Evolutionary conservation across 2,113 vertebrate genomes (phyloP), one percentile per base, ranked within the genome.

Genomic region (Callionymus lyra): DNA sequence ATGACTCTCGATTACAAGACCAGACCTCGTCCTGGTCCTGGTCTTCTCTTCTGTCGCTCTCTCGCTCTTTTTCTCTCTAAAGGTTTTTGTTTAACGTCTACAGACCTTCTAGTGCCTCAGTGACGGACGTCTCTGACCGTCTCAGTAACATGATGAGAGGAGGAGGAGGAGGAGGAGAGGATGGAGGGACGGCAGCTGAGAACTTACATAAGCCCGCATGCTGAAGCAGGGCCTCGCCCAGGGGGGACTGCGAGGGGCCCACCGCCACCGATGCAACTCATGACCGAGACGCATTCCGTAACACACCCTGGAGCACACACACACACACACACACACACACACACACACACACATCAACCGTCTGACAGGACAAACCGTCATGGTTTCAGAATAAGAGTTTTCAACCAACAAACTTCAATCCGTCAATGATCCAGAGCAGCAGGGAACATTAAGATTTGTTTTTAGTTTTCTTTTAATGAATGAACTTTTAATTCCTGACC

Each of bases 191-290:
- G 63, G 65, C 63, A 53, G 49, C 53, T 75, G 53, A 68, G 64
- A 58, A 63, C 70, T 82, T 82, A 74, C 77, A 77, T 82, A 82
- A 82, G 57, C 56, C 41, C 47, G 54, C 50, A 65, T 37, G 60
- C 62, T 70, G 63, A 47, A 65, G 44, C 3, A 54, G 75, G 73
- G 68, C 68, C 65, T 61, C 35, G 0, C 32, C 14, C 12, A 68
- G 37, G 74, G 76, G 69, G 77, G 48, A 44, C 56, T 51, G 6
- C 0, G 1, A 72, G 42, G n/a, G 5, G 45, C n/a, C 3, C 31
- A 45, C 2, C 3, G 2, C 2, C 8, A 27, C 4, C 4, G 21
- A 11, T 6, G 6, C 31, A 31, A 18, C 9, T 6, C n/a, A 27
- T 27, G 21, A 27, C 21, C 4, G 4, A 27, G 8, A 27, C 8